phyloP scores from a whole-genome alignment of 2,888 invertebrate genomes.

The Eupithecia centaureata region DNA sequence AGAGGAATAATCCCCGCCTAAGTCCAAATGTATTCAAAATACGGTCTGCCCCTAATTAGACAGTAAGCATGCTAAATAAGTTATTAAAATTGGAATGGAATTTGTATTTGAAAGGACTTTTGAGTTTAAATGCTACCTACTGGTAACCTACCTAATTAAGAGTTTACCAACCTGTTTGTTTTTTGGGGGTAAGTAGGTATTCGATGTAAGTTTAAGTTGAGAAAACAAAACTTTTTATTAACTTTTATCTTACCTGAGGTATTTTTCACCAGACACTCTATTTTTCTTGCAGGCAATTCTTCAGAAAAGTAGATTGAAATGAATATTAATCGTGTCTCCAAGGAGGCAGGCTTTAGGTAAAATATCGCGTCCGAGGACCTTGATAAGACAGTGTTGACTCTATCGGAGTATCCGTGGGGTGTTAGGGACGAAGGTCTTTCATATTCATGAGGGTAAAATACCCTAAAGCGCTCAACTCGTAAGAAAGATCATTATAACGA shows the following conservation, averaged over 20 bases:
- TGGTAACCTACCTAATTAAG: no score
- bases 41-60: constrained; percentile 46
- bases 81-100: constrained; percentile 28
- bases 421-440: constrained; percentile 43
- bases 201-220: no score
- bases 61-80: constrained; percentile 24
- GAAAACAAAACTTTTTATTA: neutral
- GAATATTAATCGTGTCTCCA: constrained; percentile 37
- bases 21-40: constrained; percentile 50
- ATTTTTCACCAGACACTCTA: neutral
- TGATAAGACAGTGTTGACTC: constrained; percentile 49
- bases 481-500: constrained; percentile 28
- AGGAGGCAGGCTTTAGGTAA: constrained; percentile 48
- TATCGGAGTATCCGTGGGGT: constrained; percentile 51
- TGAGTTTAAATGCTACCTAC: no score
- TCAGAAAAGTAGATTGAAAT: constrained; percentile 34
- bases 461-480: constrained; percentile 42
- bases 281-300: constrained; percentile 18
- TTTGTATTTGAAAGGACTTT: neutral
- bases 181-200: no score
- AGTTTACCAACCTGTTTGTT: no score
- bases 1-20: constrained; percentile 47
- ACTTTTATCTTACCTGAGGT: neutral
- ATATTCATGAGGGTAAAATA: constrained; percentile 52
- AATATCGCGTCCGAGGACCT: constrained; percentile 49